Base-by-base conservation (phyloP, 2,797 vertebrate species). In the Sebastes diploproa region DNA sequence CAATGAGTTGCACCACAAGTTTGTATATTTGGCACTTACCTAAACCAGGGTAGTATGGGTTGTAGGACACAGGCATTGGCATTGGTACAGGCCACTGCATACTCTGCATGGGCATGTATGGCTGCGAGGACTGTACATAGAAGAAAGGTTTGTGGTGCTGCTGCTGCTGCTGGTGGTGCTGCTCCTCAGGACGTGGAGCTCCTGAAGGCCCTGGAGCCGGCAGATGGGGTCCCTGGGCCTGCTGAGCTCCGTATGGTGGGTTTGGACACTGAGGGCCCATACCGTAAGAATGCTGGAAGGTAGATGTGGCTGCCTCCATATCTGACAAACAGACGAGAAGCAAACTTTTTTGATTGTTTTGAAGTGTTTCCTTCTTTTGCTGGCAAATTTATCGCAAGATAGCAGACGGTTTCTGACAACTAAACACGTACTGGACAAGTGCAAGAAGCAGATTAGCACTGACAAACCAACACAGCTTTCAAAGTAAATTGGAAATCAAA, bases 51-150 rank as follows among this genome's bases (percentile, higher is more conserved):
- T 92, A 93, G 83, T 94, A 96, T 0, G 95, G 95, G 86, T 90
- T 92, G 86, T 94, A 96, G 64, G 92, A 78, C 69, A 95, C 2
- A 0, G 93, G 89, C 85, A 95, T 72, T 2, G 93, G 85, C 71
- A 95, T 13, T 0, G 93, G 80, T 3, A 91, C 14, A 7, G 92
- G 92, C 95, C 95, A 96, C 87, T 95, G 96, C 81, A 95, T 75
- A 3, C 89, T 90, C 88, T 96, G 96, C 88, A 95, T 76, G 7
- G 96, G 94, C 52, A 93, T 2, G 75, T 89, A 95, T 0, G 92
- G 90, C 89, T 95, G 96, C 3, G 92, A 72, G 0, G 95, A 93
- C 69, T 95, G 95, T 0, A 96, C 22, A 29, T 95, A 96, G 89
- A 96, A 96, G 80, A 95, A 95, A 2, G 95, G 95, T 55, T 93